Conservation (phyloP, 2,797 vertebrate genomes). For the Sandelia bainsii region DNA sequence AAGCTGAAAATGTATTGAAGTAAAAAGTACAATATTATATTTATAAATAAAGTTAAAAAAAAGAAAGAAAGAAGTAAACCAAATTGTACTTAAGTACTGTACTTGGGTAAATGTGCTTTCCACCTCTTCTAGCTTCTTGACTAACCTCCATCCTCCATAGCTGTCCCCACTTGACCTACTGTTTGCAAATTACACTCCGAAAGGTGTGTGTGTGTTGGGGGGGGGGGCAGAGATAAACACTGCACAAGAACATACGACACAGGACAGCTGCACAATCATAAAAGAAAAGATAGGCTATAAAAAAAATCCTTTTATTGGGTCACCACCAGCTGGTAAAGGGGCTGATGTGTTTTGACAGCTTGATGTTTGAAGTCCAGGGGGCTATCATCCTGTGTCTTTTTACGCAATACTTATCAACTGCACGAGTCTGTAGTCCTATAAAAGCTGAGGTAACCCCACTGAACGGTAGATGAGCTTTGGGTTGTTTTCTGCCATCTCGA, state of each 20-base stretch:
- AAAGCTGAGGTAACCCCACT: slow-evolving; percentile 54
- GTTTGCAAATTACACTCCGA: slow-evolving; percentile 4
- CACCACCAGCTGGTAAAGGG: slow-evolving; percentile 41
- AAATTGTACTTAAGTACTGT: no score
- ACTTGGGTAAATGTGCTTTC: no score
- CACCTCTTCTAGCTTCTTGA: not conserved
- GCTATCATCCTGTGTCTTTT: slow-evolving; percentile 19
- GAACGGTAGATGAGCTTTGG: slow-evolving; percentile 47
- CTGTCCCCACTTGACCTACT: not conserved
- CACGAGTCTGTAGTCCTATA: slow-evolving; percentile 58
- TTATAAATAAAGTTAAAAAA: no score
- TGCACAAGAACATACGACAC: slow-evolving; percentile 33
- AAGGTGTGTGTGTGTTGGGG: not conserved
- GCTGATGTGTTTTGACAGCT: slow-evolving; percentile 69
- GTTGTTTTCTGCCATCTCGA: slow-evolving; percentile 55
- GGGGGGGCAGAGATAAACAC: slow-evolving; percentile 15
- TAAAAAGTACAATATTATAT: no score
- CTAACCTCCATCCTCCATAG: no score
- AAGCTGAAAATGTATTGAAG: no score
- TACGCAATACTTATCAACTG: slow-evolving; percentile 29
- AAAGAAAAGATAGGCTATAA: slow-evolving; percentile 15
- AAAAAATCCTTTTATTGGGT: slow-evolving; percentile 36
- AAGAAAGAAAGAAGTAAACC: no score
- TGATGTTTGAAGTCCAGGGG: slow-evolving; percentile 49
- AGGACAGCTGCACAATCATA: slow-evolving; percentile 62